Evolutionary conservation across 2,113 vertebrate species (phyloP).

Genomic region (Sula dactylatra): DNA sequence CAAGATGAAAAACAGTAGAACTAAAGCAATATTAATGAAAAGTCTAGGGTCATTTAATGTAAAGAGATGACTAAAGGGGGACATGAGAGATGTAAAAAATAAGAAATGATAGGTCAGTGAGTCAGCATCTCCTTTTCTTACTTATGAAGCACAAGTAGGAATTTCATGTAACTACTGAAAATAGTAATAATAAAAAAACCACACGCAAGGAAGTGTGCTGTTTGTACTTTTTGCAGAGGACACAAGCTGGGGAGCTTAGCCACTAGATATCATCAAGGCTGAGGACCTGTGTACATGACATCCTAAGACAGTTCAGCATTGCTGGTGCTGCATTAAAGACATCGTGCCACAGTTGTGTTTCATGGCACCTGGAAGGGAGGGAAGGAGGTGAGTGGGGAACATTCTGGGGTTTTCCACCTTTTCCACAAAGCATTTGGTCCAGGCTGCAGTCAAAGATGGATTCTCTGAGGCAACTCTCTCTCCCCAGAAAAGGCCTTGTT

Average conservation of each 20-base stretch:
- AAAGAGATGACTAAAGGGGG: background rate
- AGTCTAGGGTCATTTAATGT: background rate
- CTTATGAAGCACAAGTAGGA: background rate
- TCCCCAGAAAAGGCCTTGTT: background rate
- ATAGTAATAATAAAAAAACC: background rate
- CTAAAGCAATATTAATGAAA: background rate
- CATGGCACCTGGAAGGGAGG: background rate
- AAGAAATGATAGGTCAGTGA: background rate
- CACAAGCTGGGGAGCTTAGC: background rate
- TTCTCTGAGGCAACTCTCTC: background rate
- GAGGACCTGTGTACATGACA: fast-evolving
- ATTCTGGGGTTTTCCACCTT: background rate
- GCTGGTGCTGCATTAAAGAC: background rate
- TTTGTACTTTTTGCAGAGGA: background rate
- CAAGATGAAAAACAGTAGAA: background rate
- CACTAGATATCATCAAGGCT: background rate
- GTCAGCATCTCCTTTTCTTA: background rate
- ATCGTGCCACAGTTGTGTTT: background rate
- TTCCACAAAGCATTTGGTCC: background rate
- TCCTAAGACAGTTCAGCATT: background rate
- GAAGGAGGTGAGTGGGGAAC: background rate
- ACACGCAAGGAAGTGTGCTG: background rate
- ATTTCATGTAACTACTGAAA: background rate
- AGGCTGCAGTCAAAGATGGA: background rate
- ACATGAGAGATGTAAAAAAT: background rate